These are phyloP conservation scores for Eonycteris spelaea DNA, from an alignment of 2,113 vertebrate species.

Conservation along the genomic window DNA sequence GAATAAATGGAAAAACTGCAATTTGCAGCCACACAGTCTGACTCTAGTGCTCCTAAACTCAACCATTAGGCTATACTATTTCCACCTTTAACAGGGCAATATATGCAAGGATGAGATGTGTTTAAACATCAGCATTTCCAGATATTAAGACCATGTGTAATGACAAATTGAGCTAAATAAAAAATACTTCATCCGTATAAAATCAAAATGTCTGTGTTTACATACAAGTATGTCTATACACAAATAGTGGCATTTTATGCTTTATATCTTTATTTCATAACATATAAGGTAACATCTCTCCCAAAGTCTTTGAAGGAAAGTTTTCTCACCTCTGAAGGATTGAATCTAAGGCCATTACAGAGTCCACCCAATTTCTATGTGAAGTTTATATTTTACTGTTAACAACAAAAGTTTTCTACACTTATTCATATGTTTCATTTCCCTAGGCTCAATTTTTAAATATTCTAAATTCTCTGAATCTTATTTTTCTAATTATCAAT, in stretches of 20 bases:
- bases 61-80: not conserved
- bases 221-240: not conserved
- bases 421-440: not conserved
- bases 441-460: not conserved
- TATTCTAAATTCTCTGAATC: not conserved
- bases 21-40: not conserved
- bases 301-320: not conserved
- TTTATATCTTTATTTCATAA: not conserved
- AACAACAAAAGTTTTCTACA: not conserved
- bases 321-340: not conserved
- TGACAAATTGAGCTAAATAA: not conserved
- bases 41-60: not conserved
- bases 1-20: not conserved
- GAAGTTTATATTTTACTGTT: not conserved
- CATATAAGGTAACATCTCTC: not conserved
- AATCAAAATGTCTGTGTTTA: not conserved
- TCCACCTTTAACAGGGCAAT: not conserved
- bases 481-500: conserved; percentile 24
- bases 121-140: not conserved
- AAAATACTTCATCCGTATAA: not conserved
- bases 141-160: not conserved
- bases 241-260: not conserved
- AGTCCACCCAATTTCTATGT: not conserved
- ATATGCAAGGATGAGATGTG: not conserved
- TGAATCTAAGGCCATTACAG: not conserved